A percentile compares a stretch with the other conserved stretches of the same genome.
Conservation (phyloP, 2,113 vertebrate genomes). For the Channa argus region DNA sequence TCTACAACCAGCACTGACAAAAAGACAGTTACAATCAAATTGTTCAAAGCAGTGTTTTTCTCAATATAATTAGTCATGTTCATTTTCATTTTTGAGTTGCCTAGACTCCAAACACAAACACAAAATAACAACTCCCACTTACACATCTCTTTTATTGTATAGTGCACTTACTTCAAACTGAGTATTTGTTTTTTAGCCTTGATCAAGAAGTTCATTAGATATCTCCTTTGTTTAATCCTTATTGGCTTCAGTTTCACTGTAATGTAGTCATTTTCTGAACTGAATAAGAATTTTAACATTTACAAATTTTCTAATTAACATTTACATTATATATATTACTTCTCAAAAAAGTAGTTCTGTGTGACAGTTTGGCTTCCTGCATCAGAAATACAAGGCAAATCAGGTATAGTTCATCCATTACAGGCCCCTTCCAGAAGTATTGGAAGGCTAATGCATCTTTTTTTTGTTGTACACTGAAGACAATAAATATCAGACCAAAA, state of each 20-base stretch:
- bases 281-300: neutral
- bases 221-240: neutral
- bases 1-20: too few species aligned
- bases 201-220: neutral
- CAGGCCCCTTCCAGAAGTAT: too few species aligned
- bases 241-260: neutral
- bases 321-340: too few species aligned
- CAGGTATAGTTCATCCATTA: neutral
- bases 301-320: too few species aligned
- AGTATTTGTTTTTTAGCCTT: neutral
- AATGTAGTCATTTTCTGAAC: neutral
- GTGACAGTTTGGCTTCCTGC: neutral
- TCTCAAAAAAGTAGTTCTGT: neutral
- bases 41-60: constrained; percentile 15
- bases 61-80: constrained; percentile 13
- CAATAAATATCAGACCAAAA: too few species aligned
- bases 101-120: constrained; percentile 35
- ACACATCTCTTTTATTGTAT: neutral
- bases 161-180: neutral
- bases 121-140: constrained; percentile 29
- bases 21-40: constrained; percentile 35
- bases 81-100: constrained; percentile 27
- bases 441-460: too few species aligned
- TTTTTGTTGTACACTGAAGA: too few species aligned
- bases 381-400: neutral